Evolutionary conservation across 2,113 vertebrate genomes (phyloP).

Genomic region (Erythrolamprus reginae): DNA sequence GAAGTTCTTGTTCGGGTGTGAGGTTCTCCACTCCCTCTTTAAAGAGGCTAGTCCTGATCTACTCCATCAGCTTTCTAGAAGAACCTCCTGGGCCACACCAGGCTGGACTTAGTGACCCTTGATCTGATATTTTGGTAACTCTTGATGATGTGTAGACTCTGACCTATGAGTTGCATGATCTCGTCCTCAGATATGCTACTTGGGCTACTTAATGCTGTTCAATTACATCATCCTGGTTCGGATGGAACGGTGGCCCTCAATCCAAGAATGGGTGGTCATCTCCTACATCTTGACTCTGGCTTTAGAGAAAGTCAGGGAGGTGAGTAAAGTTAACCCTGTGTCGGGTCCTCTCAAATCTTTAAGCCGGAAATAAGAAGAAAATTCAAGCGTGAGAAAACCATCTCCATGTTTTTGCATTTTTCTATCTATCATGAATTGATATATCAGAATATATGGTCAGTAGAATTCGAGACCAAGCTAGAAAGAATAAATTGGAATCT

Average conservation of each 20-base stretch:
- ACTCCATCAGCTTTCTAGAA: not conserved
- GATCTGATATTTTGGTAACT: not conserved
- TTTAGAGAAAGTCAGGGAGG: conserved; percentile 94
- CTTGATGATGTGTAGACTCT: not conserved
- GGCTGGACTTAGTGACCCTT: not conserved
- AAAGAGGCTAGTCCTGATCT: not conserved
- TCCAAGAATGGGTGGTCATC: conserved; percentile 94
- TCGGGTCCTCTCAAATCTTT: not conserved
- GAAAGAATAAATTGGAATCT: no score
- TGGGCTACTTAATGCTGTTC: conserved; percentile 91
- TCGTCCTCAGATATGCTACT: conserved; percentile 82
- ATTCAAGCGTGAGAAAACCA: not conserved
- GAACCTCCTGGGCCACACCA: not conserved
- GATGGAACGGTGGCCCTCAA: conserved; percentile 90
- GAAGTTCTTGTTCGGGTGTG: not conserved
- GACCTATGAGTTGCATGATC: not conserved
- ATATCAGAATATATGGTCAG: no score
- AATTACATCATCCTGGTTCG: conserved; percentile 96
- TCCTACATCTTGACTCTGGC: conserved; percentile 91
- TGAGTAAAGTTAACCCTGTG: conserved; percentile 47
- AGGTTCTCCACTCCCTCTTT: not conserved
- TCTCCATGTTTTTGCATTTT: not conserved
- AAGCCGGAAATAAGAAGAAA: not conserved
- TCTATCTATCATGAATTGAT: not conserved
- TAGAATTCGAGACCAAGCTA: no score